A percentile compares a stretch with the other conserved stretches of the same genome.
These are phyloP conservation scores for Pollenia angustigena DNA, from an alignment of 2,888 invertebrate genomes.

Conservation along the genomic window DNA sequence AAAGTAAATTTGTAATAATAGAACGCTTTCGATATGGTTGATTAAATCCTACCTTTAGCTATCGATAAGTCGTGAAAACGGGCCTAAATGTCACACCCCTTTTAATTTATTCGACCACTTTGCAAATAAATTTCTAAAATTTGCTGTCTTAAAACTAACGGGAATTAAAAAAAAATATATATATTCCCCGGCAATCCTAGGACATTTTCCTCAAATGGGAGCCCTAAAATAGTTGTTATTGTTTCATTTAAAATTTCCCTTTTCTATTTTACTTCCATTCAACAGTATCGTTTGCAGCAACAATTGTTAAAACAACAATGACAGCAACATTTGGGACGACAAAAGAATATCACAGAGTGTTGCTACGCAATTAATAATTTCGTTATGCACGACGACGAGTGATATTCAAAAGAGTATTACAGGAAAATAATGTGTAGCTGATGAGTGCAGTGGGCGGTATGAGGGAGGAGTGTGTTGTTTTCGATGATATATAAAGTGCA, in stretches of 20 bases:
- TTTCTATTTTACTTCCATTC: slow-evolving; percentile 4
- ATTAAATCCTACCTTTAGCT: too few relatives aligned
- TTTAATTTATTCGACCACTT: too few relatives aligned
- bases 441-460: background rate
- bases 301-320: slow-evolving; percentile 37
- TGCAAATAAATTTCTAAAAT: too few relatives aligned
- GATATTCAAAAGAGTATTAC: slow-evolving; percentile 35
- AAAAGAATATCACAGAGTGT: slow-evolving; percentile 34
- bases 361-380: slow-evolving; percentile 65
- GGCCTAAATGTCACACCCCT: too few relatives aligned
- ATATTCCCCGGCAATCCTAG: too few relatives aligned
- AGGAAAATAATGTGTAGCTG: slow-evolving; percentile 8
- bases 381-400: slow-evolving; percentile 32
- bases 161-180: too few relatives aligned
- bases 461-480: slow-evolving; percentile 1
- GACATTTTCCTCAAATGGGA: too few relatives aligned
- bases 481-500: slow-evolving; percentile 38
- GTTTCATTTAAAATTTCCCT: slow-evolving; percentile 40
- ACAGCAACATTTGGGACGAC: slow-evolving; percentile 45
- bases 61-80: too few relatives aligned
- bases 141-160: too few relatives aligned
- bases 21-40: too few relatives aligned
- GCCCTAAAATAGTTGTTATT: slow-evolving; percentile 34
- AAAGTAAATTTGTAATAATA: too few relatives aligned
- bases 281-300: slow-evolving; percentile 33